Evolutionary conservation across 2,113 vertebrate species (phyloP).

Genomic region (Labeo rohita): DNA sequence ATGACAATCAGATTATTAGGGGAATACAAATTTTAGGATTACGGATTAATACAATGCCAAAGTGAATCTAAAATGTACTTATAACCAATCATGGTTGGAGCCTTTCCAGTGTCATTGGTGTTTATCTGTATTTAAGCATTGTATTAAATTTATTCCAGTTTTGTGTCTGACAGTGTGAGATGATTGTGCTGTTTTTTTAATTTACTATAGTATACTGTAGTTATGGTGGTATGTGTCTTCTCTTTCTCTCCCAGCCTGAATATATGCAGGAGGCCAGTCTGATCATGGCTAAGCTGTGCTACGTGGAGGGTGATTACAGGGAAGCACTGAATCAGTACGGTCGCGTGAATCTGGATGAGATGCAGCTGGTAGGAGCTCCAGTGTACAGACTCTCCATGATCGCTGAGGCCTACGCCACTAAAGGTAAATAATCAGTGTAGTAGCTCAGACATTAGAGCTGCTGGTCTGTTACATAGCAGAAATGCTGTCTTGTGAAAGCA

Average conservation of each 20-base stretch:
- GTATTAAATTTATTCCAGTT: background rate
- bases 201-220: background rate
- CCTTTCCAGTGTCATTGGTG: background rate
- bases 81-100: background rate
- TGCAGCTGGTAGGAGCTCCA: constrained; percentile 85
- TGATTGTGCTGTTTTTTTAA: background rate
- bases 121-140: background rate
- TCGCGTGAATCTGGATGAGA: constrained; percentile 84
- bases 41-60: background rate
- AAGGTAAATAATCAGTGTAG: constrained; percentile 76
- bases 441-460: constrained; percentile 39
- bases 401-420: constrained; percentile 92
- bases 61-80: background rate
- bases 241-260: constrained; percentile 81
- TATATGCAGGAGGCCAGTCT: constrained; percentile 91
- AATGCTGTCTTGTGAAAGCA: background rate
- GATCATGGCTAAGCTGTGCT: constrained; percentile 92
- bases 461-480: background rate
- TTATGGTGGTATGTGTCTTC: constrained; percentile 4
- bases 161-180: background rate
- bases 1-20: background rate
- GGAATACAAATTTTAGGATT: background rate
- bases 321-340: constrained; percentile 87
- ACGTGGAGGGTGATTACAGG: constrained; percentile 90
- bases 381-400: constrained; percentile 91